Conservation (phyloP, 2,888 invertebrate species). For the Seladonia tumulorum region DNA sequence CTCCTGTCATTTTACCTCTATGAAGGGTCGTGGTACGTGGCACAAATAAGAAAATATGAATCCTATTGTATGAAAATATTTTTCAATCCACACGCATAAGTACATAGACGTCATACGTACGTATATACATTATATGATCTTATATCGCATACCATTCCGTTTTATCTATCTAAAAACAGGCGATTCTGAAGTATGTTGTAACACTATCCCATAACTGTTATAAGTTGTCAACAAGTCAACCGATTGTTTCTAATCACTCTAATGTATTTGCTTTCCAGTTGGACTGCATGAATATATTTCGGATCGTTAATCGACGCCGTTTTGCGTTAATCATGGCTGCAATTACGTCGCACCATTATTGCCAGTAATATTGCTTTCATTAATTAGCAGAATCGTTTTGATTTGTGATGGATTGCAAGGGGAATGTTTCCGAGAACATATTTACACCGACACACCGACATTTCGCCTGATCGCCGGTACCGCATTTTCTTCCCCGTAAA, state of each 20-base stretch:
- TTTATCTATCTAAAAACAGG: too few relatives aligned
- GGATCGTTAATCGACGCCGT: conserved; percentile 41
- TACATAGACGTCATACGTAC: background rate
- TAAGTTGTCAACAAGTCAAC: too few relatives aligned
- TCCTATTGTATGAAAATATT: background rate
- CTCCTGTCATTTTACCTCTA: conserved; percentile 41
- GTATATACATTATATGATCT: too few relatives aligned
- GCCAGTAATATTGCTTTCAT: conserved; percentile 44
- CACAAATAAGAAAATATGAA: background rate
- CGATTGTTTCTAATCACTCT: background rate
- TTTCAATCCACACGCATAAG: background rate
- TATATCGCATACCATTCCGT: too few relatives aligned
- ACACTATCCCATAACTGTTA: too few relatives aligned
- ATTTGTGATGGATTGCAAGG: conserved; percentile 40
- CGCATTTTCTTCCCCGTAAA: conserved; percentile 3
- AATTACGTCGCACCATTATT: conserved; percentile 43
- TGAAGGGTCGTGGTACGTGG: too few relatives aligned
- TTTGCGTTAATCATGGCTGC: conserved; percentile 52
- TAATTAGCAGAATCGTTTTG: conserved; percentile 49
- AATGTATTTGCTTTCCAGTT: background rate
- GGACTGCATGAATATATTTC: conserved; percentile 10
- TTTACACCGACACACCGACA: conserved; percentile 35
- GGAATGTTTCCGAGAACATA: conserved; percentile 41
- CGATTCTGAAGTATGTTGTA: too few relatives aligned
- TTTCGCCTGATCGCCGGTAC: conserved; percentile 11